phyloP scores from a whole-genome alignment of 1,140 invertebrate species.

The Drosophila sucinea region DNA sequence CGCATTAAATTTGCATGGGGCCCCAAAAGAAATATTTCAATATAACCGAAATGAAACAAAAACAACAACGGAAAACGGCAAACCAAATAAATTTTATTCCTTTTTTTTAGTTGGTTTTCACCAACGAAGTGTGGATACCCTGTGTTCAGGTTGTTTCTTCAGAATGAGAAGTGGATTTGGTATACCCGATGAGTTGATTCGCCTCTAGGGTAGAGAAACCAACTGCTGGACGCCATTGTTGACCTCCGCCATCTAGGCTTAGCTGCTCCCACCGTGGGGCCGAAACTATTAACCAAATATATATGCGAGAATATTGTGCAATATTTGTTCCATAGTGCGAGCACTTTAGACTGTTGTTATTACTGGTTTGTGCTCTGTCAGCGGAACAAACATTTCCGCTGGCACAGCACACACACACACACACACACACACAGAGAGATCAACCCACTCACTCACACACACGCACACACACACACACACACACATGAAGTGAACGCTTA shows the following conservation, averaged over 20 bases:
- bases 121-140: no score
- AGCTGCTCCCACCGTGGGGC: not conserved
- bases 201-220: not conserved
- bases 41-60: constrained; percentile 34
- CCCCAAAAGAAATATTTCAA: constrained; percentile 53
- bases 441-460: not conserved
- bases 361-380: constrained; percentile 51
- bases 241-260: constrained; percentile 6
- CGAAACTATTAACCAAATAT: not conserved
- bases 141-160: no score
- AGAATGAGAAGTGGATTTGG: constrained; percentile 6
- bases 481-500: constrained; percentile 42
- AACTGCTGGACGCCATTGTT: constrained; percentile 11
- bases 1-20: constrained; percentile 59
- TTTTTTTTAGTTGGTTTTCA: no score
- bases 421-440: constrained; percentile 16
- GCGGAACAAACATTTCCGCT: constrained; percentile 57
- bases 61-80: constrained; percentile 11
- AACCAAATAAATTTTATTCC: constrained; percentile 38
- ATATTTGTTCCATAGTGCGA: constrained; percentile 2
- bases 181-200: constrained; percentile 8
- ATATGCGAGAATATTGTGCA: no score
- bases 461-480: constrained; percentile 1
- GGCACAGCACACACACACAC: constrained; percentile 43
- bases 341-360: constrained; percentile 34